Percentiles rank a stretch among this genome's conserved stretches.
Evolutionary conservation across 2,113 vertebrate species (phyloP).

Genomic region (Ardeotis arabs): DNA sequence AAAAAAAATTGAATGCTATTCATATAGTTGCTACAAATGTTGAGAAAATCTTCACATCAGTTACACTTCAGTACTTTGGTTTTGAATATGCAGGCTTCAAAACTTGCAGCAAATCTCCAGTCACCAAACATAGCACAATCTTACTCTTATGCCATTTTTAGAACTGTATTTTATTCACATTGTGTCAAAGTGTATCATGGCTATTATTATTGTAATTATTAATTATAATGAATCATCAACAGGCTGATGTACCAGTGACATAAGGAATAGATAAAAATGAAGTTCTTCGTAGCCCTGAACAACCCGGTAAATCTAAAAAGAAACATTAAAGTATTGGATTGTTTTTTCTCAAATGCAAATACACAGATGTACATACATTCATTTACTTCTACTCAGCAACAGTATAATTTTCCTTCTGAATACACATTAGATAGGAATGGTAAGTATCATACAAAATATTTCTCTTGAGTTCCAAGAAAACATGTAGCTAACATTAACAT

Average conservation of each 20-base stretch:
- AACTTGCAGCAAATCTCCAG: background rate
- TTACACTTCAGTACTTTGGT: background rate
- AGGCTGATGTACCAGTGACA: background rate
- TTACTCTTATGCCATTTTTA: background rate
- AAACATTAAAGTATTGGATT: background rate
- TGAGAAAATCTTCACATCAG: background rate
- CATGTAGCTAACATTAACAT: background rate
- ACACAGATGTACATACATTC: rapidly evolving
- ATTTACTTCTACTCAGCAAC: background rate
- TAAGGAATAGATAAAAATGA: background rate
- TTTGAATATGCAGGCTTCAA: background rate
- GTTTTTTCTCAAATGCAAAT: background rate
- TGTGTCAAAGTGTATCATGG: background rate
- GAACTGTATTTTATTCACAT: background rate
- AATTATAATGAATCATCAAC: background rate
- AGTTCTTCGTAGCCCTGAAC: background rate
- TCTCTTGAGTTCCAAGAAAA: background rate
- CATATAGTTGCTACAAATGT: background rate
- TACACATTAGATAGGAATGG: background rate
- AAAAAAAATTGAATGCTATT: background rate
- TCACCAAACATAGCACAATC: rapidly evolving
- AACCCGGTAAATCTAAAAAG: background rate
- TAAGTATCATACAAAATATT: background rate
- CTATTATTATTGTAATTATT: background rate
- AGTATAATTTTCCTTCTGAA: background rate